A percentile compares a stretch with the other conserved stretches of the same genome.
These are phyloP conservation scores for Aproaerema taeniolella DNA, from an alignment of 2,888 invertebrate species.

Conservation along the genomic window DNA sequence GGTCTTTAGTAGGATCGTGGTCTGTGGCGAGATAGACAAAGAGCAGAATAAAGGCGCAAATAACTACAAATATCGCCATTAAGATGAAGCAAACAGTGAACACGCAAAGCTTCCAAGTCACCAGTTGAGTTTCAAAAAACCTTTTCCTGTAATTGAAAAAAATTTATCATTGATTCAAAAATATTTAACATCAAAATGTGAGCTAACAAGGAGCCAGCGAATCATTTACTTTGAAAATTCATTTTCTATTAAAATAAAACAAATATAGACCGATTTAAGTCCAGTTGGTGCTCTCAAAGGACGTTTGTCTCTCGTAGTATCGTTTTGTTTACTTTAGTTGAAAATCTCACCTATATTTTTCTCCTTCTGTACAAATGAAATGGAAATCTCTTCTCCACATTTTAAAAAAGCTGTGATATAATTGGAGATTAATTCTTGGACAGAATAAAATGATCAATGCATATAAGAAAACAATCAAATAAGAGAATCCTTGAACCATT, in stretches of 20 bases:
- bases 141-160: constrained; percentile 27
- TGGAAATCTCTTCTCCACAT: constrained; percentile 40
- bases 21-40: constrained; percentile 27
- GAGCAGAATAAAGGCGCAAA: constrained; percentile 24
- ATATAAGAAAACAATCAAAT: constrained; percentile 37
- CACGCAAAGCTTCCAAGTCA: constrained; percentile 41
- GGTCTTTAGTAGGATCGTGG: constrained; percentile 26
- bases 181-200: constrained; percentile 3
- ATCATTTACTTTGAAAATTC: no score
- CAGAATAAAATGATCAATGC: constrained; percentile 34
- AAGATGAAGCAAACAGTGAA: constrained; percentile 26
- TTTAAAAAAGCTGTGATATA: constrained; percentile 34
- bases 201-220: no score
- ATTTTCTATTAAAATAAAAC: no score
- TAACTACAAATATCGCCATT: constrained; percentile 26
- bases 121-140: constrained; percentile 41
- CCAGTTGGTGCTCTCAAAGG: no score
- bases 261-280: no score
- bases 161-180: neutral
- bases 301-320: no score
- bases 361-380: constrained; percentile 35
- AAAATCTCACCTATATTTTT: constrained; percentile 36
- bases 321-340: no score
- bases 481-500: constrained; percentile 41
- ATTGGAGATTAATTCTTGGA: constrained; percentile 30